Evolutionary conservation across 2,113 vertebrate species (phyloP).

Genomic region (Rhinolophus sinicus): DNA sequence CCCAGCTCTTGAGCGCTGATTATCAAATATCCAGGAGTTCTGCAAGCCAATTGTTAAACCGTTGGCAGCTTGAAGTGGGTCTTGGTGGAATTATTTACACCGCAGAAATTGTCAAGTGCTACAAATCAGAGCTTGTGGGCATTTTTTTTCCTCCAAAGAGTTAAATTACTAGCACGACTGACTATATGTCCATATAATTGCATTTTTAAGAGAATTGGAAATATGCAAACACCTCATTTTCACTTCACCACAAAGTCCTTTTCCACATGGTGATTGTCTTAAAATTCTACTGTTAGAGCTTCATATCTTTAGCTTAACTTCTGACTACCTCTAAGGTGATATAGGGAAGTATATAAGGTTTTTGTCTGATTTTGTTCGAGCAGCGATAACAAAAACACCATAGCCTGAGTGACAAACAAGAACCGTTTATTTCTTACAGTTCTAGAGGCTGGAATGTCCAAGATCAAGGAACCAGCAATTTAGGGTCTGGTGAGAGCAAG

Average conservation of each 20-base stretch:
- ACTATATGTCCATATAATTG: background rate
- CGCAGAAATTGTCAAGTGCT: background rate
- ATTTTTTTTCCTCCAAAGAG: background rate
- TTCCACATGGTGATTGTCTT: background rate
- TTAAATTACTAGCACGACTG: background rate
- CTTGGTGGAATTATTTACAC: background rate
- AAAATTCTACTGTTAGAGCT: background rate
- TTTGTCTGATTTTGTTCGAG: background rate
- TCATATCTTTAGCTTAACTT: background rate
- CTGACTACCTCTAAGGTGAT: background rate
- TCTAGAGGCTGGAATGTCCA: background rate
- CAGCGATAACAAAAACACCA: background rate
- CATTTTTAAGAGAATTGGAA: constrained; percentile 39
- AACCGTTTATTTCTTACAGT: background rate
- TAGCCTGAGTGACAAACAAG: background rate
- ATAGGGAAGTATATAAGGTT: background rate
- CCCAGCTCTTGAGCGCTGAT: background rate
- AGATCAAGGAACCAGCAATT: background rate
- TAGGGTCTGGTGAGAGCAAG: background rate
- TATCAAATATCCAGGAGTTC: background rate
- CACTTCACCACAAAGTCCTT: background rate
- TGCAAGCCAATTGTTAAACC: background rate
- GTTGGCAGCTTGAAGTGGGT: background rate
- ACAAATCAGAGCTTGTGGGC: background rate
- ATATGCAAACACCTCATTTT: background rate